A percentile compares a stretch with the other conserved stretches of the same genome.
Evolutionary conservation across 2,888 invertebrate species (phyloP).

Genomic region (Baccha elongata): DNA sequence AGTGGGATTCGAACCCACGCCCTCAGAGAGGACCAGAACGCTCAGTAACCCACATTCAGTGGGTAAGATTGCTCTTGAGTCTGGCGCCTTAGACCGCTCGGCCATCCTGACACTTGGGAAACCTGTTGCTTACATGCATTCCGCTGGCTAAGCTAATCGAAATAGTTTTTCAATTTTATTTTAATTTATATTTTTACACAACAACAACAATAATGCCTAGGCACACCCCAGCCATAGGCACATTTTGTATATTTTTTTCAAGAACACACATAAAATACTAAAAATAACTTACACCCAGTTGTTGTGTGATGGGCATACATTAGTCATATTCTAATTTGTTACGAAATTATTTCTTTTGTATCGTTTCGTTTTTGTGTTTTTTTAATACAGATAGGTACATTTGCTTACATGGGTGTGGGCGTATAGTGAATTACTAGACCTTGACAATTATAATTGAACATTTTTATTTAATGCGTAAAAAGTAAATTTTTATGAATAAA

Average conservation of each 20-base stretch:
- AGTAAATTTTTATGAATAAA: conserved; percentile 22
- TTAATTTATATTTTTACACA: not conserved
- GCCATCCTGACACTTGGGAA: conserved; percentile 76
- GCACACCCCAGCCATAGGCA: conserved; percentile 8
- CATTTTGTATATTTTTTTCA: conserved; percentile 11
- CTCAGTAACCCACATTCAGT: conserved; percentile 46
- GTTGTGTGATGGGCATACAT: conserved; percentile 45
- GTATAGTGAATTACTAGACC: conserved; percentile 35
- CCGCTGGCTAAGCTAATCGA: not conserved
- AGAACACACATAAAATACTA: conserved; percentile 37
- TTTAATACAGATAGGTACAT: not conserved
- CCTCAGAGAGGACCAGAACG: conserved; percentile 74
- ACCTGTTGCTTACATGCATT: not conserved
- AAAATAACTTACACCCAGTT: conserved; percentile 59
- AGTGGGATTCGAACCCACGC: conserved; percentile 73
- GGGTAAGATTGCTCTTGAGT: conserved; percentile 77
- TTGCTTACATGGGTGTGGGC: conserved; percentile 29
- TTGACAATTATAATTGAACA: conserved; percentile 60
- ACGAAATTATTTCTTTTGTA: conserved; percentile 35
- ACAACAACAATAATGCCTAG: not conserved
- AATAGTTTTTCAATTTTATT: not conserved
- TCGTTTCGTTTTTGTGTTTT: conserved; percentile 3
- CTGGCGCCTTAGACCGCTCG: conserved; percentile 78
- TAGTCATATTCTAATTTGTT: conserved; percentile 61
- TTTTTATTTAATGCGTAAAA: conserved; percentile 57